These are phyloP conservation scores for Felis catus DNA, from an alignment of 2,113 vertebrate genomes.

Conservation along the genomic window F.catus_Fca126_mat1.0 CM031420.1:79540501-79541000, in stretches of 20 bases:
- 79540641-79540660: not conserved
- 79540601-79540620: not conserved
- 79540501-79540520: not conserved
- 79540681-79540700: not conserved
- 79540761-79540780: not conserved
- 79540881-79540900: not conserved
- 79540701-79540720: not conserved
- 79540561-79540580: not conserved
- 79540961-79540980: not conserved
- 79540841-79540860: not conserved
- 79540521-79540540: not conserved
- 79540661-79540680: not conserved
- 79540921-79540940: not conserved
- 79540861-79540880: not conserved
- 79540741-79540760: not conserved
- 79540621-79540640: constrained; percentile 3
- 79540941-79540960: not conserved
- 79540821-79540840: not conserved
- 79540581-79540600: not conserved
- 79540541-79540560: not conserved
- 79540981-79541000: not conserved
- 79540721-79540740: not conserved
- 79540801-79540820: not conserved
- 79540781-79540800: not conserved
- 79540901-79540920: not conserved